Conservation (phyloP, 53 echinoderm and acorn worm genomes). For the Astropecten irregularis region DNA sequence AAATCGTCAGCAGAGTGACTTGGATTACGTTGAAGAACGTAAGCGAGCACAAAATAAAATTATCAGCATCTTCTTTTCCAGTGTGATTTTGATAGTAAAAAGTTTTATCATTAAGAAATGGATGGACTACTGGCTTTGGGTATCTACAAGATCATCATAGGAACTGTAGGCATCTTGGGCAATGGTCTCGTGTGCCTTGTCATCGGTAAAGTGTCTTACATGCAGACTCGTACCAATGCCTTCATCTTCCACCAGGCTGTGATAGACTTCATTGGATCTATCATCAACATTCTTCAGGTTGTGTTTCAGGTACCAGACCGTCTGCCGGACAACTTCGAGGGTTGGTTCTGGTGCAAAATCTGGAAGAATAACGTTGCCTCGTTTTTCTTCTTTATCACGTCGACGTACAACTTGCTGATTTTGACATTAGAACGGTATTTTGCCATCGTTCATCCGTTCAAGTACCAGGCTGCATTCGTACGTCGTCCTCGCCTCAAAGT, state of each 20-base stretch:
- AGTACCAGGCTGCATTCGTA: conserved; percentile 60
- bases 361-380: conserved; percentile 79
- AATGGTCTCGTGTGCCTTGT: too few species aligned
- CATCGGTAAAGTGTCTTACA: conserved; percentile 49
- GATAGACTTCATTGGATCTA: conserved; percentile 75
- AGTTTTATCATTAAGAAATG: conserved; percentile 8
- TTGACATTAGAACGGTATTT: conserved; percentile 45
- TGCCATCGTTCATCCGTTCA: conserved; percentile 38
- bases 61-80: too few species aligned
- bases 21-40: too few species aligned
- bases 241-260: too few species aligned
- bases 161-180: conserved; percentile 61
- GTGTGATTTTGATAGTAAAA: too few species aligned
- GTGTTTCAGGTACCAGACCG: conserved; percentile 37
- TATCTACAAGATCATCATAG: conserved; percentile 42
- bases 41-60: too few species aligned
- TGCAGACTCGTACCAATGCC: conserved; percentile 70
- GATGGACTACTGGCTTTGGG: conserved; percentile 33
- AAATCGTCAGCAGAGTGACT: too few species aligned
- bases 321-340: conserved; percentile 23
- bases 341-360: conserved; percentile 74
- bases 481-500: conserved; percentile 48
- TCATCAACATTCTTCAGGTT: conserved; percentile 52
- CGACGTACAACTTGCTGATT: conserved; percentile 82
- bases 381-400: conserved; percentile 71